These are phyloP conservation scores for Drosophila subsilvestris DNA, from an alignment of 2,888 invertebrate species.

Conservation along the genomic window DNA sequence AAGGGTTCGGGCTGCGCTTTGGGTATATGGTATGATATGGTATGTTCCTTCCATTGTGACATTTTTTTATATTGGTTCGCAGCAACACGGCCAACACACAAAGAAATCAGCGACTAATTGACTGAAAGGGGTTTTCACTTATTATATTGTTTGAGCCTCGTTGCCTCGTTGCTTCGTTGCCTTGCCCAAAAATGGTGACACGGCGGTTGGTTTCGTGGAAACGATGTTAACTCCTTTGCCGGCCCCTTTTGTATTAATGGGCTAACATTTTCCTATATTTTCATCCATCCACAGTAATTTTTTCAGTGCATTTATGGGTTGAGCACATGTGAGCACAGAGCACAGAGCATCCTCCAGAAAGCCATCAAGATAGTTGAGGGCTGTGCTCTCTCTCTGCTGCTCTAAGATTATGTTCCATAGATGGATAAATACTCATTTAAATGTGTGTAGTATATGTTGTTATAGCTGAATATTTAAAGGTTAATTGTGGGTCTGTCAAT, in stretches of 20 bases:
- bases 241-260: constrained; percentile 43
- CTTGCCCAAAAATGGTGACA: constrained; percentile 20
- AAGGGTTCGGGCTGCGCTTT: constrained; percentile 31
- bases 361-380: too few relatives aligned
- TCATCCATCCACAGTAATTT: not conserved
- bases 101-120: constrained; percentile 79
- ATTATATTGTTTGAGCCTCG: constrained; percentile 17
- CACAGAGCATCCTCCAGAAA: too few relatives aligned
- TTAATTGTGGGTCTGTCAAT: too few relatives aligned
- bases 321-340: too few relatives aligned
- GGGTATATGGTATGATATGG: not conserved
- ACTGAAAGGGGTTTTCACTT: constrained; percentile 67
- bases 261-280: constrained; percentile 16
- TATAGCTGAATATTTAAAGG: too few relatives aligned
- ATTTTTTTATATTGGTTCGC: constrained; percentile 45
- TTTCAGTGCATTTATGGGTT: not conserved
- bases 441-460: not conserved
- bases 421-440: not conserved
- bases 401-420: constrained; percentile 12
- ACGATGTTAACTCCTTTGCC: constrained; percentile 41
- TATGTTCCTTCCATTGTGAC: constrained; percentile 44
- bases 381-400: constrained; percentile 10
- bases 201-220: constrained; percentile 20
- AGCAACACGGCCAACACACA: constrained; percentile 40
- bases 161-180: too few relatives aligned